These are phyloP conservation scores for Paralvinella palmiformis DNA, from an alignment of 1,140 invertebrate genomes.

Conservation along the genomic window DNA sequence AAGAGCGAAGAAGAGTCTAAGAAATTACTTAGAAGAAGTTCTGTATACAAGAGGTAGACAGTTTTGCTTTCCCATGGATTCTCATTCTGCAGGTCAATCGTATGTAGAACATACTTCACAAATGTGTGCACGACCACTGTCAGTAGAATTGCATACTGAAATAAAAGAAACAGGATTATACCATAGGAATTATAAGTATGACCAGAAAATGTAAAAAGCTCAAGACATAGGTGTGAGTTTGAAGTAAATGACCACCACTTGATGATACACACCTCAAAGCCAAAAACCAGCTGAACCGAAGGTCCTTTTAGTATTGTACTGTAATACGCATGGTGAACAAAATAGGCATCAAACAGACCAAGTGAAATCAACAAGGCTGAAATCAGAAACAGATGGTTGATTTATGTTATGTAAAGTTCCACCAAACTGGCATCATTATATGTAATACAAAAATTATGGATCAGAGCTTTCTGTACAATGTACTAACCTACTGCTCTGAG, in stretches of 20 bases:
- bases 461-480: background rate
- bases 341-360: constrained; percentile 75
- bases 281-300: constrained; percentile 97
- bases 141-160: constrained; percentile 86
- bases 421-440: too few relatives aligned
- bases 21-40: constrained; percentile 84
- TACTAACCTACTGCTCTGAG: constrained; percentile 75
- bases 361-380: constrained; percentile 70
- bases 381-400: constrained; percentile 32
- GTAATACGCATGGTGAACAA: constrained; percentile 90
- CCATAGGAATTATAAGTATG: background rate
- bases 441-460: too few relatives aligned
- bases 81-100: constrained; percentile 87
- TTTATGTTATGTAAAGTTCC: too few relatives aligned
- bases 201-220: background rate
- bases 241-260: too few relatives aligned
- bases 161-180: constrained; percentile 17
- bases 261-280: constrained; percentile 80
- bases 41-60: constrained; percentile 92
- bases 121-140: constrained; percentile 89
- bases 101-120: constrained; percentile 93
- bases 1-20: background rate
- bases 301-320: constrained; percentile 91
- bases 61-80: constrained; percentile 99
- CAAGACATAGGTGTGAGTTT: too few relatives aligned